phyloP scores from a whole-genome alignment of 2,113 vertebrate species.

The Syngnathus typhle region DNA sequence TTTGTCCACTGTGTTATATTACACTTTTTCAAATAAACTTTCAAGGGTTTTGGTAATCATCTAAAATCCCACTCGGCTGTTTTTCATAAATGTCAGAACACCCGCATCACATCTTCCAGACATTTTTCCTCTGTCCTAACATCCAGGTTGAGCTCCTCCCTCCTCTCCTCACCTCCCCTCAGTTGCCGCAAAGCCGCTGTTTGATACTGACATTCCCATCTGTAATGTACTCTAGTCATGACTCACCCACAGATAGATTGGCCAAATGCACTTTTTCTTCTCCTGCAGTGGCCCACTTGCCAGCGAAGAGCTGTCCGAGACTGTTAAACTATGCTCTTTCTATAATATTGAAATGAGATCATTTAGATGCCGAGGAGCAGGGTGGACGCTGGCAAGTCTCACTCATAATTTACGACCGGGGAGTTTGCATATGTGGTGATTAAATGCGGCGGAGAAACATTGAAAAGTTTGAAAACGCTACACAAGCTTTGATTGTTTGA shows the following conservation, averaged over 20 bases:
- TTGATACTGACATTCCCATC: conserved; percentile 65
- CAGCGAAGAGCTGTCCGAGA: conserved; percentile 46
- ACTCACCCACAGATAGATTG: conserved; percentile 60
- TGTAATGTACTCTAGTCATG: conserved; percentile 56
- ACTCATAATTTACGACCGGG: conserved; percentile 42
- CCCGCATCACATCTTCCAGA: conserved; percentile 6
- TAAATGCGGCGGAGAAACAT: conserved; percentile 15
- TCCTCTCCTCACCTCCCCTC: conserved; percentile 15
- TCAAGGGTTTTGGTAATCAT: neutral
- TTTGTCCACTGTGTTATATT: neutral
- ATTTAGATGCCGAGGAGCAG: conserved; percentile 44
- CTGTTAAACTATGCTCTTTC: conserved; percentile 44
- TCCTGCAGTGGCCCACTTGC: conserved; percentile 54
- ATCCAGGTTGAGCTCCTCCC: conserved; percentile 30
- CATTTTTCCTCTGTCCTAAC: conserved; percentile 14
- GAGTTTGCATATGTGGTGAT: conserved; percentile 27
- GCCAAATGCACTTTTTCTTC: conserved; percentile 37
- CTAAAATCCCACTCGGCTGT: neutral
- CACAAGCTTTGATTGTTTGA: neutral
- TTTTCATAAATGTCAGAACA: neutral
- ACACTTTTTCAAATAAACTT: neutral
- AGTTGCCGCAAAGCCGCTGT: conserved; percentile 42
- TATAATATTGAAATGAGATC: conserved; percentile 48
- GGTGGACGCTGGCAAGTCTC: conserved; percentile 26
- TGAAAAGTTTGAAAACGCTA: neutral